Percentiles rank a stretch among this genome's conserved stretches.
Evolutionary conservation across 1,140 invertebrate genomes (phyloP).

Genomic region (Centruroides sculpturatus): DNA sequence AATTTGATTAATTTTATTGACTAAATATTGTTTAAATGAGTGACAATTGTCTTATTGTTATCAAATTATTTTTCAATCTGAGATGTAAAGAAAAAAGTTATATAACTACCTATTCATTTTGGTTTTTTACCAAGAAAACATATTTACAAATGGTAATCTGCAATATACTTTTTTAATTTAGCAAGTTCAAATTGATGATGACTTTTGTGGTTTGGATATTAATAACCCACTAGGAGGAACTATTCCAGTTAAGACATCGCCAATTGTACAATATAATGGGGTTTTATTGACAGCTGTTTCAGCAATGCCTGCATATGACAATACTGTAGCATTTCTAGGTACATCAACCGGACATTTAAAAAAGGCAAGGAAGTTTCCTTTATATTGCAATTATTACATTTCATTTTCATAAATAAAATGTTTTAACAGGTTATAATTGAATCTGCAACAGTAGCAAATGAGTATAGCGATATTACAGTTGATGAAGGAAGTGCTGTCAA

Average conservation of each 20-base stretch:
- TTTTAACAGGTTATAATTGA: constrained; percentile 65
- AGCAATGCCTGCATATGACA: constrained; percentile 61
- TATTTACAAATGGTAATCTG: too few relatives aligned
- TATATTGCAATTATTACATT: too few relatives aligned
- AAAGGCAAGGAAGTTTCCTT: constrained; percentile 46
- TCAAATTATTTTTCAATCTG: too few relatives aligned
- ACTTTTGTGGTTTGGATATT: constrained; percentile 90
- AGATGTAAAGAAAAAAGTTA: too few relatives aligned
- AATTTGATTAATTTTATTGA: too few relatives aligned
- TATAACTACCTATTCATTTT: too few relatives aligned
- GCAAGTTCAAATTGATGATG: constrained; percentile 81
- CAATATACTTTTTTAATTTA: constrained; percentile 22
- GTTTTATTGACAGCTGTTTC: constrained; percentile 72
- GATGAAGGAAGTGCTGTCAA: constrained; percentile 65
- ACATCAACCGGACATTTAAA: constrained; percentile 79
- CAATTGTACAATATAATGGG: constrained; percentile 60
- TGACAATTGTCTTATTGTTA: too few relatives aligned
- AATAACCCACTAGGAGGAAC: constrained; percentile 89
- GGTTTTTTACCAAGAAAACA: too few relatives aligned
- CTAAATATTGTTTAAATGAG: too few relatives aligned
- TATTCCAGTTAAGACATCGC: constrained; percentile 65
- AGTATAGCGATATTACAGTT: constrained; percentile 76
- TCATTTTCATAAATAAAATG: constrained; percentile 16
- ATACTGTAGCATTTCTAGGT: constrained; percentile 62
- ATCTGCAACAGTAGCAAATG: constrained; percentile 57